phyloP scores from a whole-genome alignment of 2,797 vertebrate species.

The Tokudaia tokunoshimensis region DNA sequence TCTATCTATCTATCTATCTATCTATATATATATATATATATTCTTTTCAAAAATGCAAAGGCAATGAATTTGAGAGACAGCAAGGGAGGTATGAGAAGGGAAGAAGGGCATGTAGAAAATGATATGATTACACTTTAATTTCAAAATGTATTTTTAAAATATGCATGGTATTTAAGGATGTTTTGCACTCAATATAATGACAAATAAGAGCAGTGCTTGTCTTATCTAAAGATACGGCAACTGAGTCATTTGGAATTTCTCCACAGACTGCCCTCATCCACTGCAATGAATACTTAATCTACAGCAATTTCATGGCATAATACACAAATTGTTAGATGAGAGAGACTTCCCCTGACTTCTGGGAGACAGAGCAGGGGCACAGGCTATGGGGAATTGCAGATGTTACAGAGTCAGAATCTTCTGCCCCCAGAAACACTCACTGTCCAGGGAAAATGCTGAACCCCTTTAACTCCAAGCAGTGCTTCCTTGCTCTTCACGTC shows the following conservation, averaged over 20 bases:
- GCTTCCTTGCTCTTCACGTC: neutral
- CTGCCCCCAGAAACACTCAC: neutral
- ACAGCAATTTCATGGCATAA: neutral
- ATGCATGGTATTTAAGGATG: neutral
- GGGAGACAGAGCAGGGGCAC: neutral
- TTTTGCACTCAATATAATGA: conserved; percentile 40
- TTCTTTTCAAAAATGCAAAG: neutral
- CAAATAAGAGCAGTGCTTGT: neutral
- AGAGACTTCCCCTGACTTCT: neutral
- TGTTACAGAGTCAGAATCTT: neutral
- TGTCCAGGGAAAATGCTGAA: neutral
- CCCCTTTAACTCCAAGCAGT: neutral
- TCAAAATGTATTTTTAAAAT: neutral
- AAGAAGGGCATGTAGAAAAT: neutral
- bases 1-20: too few relatives aligned
- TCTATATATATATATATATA: neutral
- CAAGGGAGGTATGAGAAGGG: neutral
- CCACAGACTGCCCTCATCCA: neutral
- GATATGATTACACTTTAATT: neutral
- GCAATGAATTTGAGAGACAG: neutral
- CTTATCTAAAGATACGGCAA: neutral
- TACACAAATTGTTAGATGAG: neutral
- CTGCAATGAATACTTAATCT: neutral
- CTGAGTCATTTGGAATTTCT: neutral
- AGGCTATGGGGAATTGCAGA: neutral